A percentile compares a stretch with the other conserved stretches of the same genome.
These are phyloP conservation scores for Ptychodera flava DNA, from an alignment of 35 echinoderm and acorn worm genomes.

Conservation along the genomic window DNA sequence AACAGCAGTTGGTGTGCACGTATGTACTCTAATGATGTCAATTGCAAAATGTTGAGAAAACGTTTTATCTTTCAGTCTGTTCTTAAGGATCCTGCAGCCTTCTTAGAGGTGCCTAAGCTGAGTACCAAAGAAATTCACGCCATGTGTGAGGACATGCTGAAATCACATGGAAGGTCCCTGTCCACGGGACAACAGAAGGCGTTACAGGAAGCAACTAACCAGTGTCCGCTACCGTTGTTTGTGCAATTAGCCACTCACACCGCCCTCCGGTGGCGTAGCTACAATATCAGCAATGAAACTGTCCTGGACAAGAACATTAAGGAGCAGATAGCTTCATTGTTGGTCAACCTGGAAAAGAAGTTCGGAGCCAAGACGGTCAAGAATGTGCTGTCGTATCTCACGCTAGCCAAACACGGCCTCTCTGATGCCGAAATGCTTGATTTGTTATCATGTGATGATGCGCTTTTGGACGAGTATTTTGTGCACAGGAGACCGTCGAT, in stretches of 20 bases:
- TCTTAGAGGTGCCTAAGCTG: conserved; percentile 67
- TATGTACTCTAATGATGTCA: too few species aligned
- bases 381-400: conserved; percentile 48
- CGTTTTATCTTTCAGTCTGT: conserved; percentile 50
- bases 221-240: conserved; percentile 53
- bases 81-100: conserved; percentile 58
- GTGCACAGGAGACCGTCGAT: conserved; percentile 35
- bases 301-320: conserved; percentile 34
- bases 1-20: too few species aligned
- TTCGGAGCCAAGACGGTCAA: conserved; percentile 57
- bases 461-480: conserved; percentile 70
- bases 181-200: conserved; percentile 43
- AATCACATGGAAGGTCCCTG: conserved; percentile 60
- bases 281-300: conserved; percentile 25
- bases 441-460: conserved; percentile 80
- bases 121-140: conserved; percentile 42
- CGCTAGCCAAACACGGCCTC: conserved; percentile 60
- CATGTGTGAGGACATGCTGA: conserved; percentile 54
- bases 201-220: conserved; percentile 41
- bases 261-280: conserved; percentile 62
- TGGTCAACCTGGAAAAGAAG: conserved; percentile 60
- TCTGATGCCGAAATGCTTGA: conserved; percentile 90
- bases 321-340: conserved; percentile 40
- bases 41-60: too few species aligned
- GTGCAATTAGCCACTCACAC: conserved; percentile 47